Conservation (phyloP, 2,113 vertebrate genomes). For the Ceyx margarethae region DNA sequence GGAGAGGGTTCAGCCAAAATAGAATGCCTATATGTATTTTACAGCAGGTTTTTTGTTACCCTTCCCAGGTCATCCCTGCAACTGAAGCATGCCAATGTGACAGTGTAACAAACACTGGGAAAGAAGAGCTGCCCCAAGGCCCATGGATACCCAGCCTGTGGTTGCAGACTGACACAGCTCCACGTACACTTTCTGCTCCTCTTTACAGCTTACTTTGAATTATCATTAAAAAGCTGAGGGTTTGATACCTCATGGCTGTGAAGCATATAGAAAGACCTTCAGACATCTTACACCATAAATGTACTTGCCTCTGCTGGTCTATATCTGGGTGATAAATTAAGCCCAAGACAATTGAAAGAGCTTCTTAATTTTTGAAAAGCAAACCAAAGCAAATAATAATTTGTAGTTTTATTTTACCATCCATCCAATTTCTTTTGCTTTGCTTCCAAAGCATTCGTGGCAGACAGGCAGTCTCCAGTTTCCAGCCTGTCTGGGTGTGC, state of each 20-base stretch:
- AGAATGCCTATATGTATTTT: background rate
- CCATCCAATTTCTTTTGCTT: background rate
- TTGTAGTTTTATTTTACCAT: background rate
- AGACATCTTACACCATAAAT: background rate
- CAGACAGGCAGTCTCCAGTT: background rate
- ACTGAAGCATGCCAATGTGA: accelerated
- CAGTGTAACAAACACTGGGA: background rate
- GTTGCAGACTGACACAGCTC: background rate
- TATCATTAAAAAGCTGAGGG: background rate
- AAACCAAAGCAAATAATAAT: background rate
- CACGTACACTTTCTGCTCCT: background rate
- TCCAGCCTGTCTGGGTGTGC: background rate
- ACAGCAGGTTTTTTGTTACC: background rate
- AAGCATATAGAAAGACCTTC: background rate
- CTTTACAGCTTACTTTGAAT: background rate
- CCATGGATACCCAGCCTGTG: background rate
- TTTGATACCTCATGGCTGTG: background rate
- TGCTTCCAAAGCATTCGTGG: background rate
- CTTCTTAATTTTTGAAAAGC: constrained; percentile 16
- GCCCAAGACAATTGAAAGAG: constrained; percentile 11
- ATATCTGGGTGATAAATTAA: constrained; percentile 25
- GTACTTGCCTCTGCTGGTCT: background rate
- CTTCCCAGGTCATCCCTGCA: background rate
- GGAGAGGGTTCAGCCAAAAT: background rate
- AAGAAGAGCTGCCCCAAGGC: accelerated